phyloP scores from a whole-genome alignment of 1,140 invertebrate genomes.

The Neuroterus valhalla region DNA sequence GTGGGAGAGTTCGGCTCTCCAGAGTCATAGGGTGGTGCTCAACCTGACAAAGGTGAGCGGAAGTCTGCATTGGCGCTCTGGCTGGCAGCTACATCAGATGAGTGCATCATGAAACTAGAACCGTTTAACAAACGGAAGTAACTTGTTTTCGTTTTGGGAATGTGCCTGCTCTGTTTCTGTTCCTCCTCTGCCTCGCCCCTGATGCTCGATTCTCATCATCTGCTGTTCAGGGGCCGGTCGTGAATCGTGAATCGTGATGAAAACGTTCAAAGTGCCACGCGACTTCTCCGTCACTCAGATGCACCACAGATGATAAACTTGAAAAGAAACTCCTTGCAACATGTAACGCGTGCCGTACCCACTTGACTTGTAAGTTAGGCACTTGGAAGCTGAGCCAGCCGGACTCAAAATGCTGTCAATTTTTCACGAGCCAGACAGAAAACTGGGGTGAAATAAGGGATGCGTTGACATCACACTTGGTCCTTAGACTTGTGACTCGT shows the following conservation, averaged over 20 bases:
- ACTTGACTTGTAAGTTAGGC: not conserved
- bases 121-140: not conserved
- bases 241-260: not conserved
- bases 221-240: not conserved
- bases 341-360: not conserved
- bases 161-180: not conserved
- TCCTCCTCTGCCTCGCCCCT: not conserved
- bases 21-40: slow-evolving; percentile 56
- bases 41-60: slow-evolving; percentile 54
- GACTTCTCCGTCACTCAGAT: slow-evolving; percentile 4
- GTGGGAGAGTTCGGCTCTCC: slow-evolving; percentile 54
- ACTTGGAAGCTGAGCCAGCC: not conserved
- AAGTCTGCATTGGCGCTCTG: too few species aligned
- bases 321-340: not conserved
- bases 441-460: too few species aligned
- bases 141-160: not conserved
- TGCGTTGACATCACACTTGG: too few species aligned
- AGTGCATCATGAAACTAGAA: not conserved
- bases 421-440: too few species aligned
- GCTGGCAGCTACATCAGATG: not conserved
- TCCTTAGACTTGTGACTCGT: too few species aligned
- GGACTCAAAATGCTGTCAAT: too few species aligned
- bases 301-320: not conserved
- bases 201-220: not conserved
- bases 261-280: slow-evolving; percentile 1